These are phyloP conservation scores for Augochlora pura DNA, from an alignment of 1,140 invertebrate species.

Conservation along the genomic window DNA sequence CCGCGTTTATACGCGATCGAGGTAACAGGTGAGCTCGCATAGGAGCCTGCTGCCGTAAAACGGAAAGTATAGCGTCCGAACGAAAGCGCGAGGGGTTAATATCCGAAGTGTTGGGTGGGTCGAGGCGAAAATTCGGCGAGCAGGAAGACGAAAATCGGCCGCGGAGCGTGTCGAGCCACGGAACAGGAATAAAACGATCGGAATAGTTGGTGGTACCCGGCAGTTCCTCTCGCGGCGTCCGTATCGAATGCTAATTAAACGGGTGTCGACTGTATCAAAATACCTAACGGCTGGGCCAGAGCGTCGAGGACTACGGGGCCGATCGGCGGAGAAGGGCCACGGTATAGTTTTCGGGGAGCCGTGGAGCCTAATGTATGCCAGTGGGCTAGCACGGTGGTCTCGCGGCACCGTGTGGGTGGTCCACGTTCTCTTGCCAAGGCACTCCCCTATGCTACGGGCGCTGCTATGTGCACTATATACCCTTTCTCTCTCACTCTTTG, in stretches of 20 bases:
- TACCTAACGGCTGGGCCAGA: slow-evolving; percentile 72
- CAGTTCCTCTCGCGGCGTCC: slow-evolving; percentile 69
- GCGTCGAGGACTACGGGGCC: slow-evolving; percentile 27
- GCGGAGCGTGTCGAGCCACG: slow-evolving; percentile 37
- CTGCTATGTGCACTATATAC: slow-evolving; percentile 70
- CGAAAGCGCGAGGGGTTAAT: neutral
- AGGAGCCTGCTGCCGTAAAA: too few relatives aligned
- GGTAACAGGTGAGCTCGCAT: too few relatives aligned
- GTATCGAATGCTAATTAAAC: slow-evolving; percentile 79
- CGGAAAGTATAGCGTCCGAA: too few relatives aligned
- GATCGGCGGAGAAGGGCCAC: slow-evolving; percentile 59
- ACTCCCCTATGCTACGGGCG: slow-evolving; percentile 71
- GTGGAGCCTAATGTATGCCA: slow-evolving; percentile 80
- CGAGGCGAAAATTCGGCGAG: slow-evolving; percentile 20
- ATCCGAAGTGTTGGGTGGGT: neutral
- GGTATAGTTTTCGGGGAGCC: slow-evolving; percentile 75
- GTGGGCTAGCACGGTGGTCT: slow-evolving; percentile 80
- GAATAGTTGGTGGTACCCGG: slow-evolving; percentile 50
- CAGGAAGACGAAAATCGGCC: slow-evolving; percentile 55
- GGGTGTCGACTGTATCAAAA: slow-evolving; percentile 78
- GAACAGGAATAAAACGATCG: slow-evolving; percentile 23
- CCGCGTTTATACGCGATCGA: too few relatives aligned
- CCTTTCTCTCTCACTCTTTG: slow-evolving; percentile 45
- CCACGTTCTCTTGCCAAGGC: slow-evolving; percentile 77
- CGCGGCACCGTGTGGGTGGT: slow-evolving; percentile 79